A percentile compares a stretch with the other conserved stretches of the same genome.
Conservation (phyloP, 2,797 vertebrate species). For the Parauchenoglanis punctatus region DNA sequence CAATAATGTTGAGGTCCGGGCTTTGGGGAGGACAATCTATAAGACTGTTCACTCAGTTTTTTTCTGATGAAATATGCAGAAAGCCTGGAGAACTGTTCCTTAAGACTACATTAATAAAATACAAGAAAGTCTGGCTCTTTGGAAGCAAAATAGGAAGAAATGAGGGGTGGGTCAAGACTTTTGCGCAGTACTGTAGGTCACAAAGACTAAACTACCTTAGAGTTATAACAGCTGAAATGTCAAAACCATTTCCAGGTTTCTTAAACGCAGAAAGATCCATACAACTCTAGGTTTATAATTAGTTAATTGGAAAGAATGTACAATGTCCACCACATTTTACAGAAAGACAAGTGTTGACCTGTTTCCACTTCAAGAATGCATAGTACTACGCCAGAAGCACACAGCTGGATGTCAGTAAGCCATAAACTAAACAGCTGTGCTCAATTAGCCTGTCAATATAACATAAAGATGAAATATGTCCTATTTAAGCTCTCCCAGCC, state of each 20-base stretch:
- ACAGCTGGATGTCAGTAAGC: slow-evolving; percentile 23
- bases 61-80: no score
- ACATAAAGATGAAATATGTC: slow-evolving; percentile 36
- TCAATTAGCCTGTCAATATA: not conserved
- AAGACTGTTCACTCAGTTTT: no score
- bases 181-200: no score
- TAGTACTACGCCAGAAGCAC: slow-evolving; percentile 1
- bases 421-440: slow-evolving; percentile 38
- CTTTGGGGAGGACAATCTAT: not conserved
- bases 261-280: not conserved
- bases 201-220: not conserved
- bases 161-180: no score
- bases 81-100: no score
- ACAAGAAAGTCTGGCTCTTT: no score
- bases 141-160: no score
- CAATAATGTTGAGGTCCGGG: no score
- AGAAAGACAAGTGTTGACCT: not conserved
- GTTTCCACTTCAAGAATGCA: not conserved
- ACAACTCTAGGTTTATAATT: not conserved
- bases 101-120: no score
- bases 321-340: not conserved
- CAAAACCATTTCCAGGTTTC: not conserved
- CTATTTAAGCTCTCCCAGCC: slow-evolving; percentile 11
- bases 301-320: not conserved
- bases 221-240: not conserved